Base-by-base conservation (phyloP, 2,888 invertebrate species). In the Brachyptera putata region DNA sequence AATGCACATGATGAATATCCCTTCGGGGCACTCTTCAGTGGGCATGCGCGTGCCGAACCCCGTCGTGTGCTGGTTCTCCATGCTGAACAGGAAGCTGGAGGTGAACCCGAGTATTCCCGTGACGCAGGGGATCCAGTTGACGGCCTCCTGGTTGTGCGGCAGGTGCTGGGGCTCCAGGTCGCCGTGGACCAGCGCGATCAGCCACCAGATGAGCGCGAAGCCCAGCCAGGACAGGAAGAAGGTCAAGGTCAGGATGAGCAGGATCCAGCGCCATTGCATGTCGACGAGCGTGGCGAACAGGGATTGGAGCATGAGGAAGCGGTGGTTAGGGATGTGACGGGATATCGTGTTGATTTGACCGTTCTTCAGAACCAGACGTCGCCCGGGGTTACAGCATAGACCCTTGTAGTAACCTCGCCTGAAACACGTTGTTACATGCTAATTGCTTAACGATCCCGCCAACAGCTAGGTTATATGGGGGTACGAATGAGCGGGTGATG, bases 31-130 rank as follows among this genome's bases (percentile, higher is more conserved):
- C 70, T 91, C 86, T 66, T 90, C 89, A 25, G 86, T 91, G 0
- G 90, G 89, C 71, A 83, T 87, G 61, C 92, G 80, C 16, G 83
- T 83, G 1, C 93, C 93, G 70, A 91, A 94, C 0, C 93, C 94
- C 37, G 92, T 90, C 0, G 91, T 81, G 69, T 86, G 87, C 77
- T 92, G 91, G 0, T 91, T 92, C 74, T 95, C 94, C 62, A 94
- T 84, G 41, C 91, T 89, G 79, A 93, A 91, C 72, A 93, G 81
- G 62, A 93, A 82, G 62, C 81, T 80, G 5, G 81, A 78, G 1
- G 79, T 76, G 70, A 83, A 82, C 62, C 79, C 77, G 59, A 76
- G 69, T 34, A 83, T 75, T 65, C 79, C 77, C 21, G 71, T 70
- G 9, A 83, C 76, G 69, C 84, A 84, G 0, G 81, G 80, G 55